Evolutionary conservation across 1,140 invertebrate species (phyloP).

Genomic region (Fopius arisanus): DNA sequence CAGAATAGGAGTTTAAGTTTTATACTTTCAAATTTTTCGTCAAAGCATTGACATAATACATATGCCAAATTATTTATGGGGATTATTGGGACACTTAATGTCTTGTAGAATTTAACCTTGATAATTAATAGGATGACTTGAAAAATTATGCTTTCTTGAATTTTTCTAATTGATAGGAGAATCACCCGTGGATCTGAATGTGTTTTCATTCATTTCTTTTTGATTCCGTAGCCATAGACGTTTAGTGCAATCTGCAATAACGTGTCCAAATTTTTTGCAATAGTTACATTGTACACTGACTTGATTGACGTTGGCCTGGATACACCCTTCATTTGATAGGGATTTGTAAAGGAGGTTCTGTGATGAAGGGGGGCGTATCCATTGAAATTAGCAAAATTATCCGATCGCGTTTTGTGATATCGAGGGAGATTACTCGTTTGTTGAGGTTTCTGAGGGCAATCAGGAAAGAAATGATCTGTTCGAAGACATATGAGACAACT

Average conservation of each 20-base stretch:
- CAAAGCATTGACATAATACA: neutral
- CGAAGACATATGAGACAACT: neutral
- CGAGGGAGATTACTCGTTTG: neutral
- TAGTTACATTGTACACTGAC: neutral
- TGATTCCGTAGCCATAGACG: neutral
- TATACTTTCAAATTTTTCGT: neutral
- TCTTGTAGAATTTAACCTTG: too few relatives aligned
- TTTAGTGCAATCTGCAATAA: slow-evolving; percentile 3
- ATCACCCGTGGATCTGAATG: neutral
- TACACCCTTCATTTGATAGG: neutral
- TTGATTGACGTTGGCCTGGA: neutral
- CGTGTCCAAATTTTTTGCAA: slow-evolving; percentile 5
- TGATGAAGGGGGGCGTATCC: neutral
- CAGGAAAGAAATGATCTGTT: neutral
- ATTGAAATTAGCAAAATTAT: neutral
- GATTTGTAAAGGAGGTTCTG: neutral
- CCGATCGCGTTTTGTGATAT: neutral
- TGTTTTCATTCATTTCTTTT: neutral
- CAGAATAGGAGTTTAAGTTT: slow-evolving; percentile 19
- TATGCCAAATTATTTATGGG: neutral
- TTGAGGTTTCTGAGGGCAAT: neutral
- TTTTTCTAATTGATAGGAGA: neutral
- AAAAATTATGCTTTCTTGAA: neutral
- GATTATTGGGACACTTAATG: too few relatives aligned
- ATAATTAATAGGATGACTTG: neutral